These are phyloP conservation scores for Helleia helle DNA, from an alignment of 2,888 invertebrate species.

Conservation along the genomic window DNA sequence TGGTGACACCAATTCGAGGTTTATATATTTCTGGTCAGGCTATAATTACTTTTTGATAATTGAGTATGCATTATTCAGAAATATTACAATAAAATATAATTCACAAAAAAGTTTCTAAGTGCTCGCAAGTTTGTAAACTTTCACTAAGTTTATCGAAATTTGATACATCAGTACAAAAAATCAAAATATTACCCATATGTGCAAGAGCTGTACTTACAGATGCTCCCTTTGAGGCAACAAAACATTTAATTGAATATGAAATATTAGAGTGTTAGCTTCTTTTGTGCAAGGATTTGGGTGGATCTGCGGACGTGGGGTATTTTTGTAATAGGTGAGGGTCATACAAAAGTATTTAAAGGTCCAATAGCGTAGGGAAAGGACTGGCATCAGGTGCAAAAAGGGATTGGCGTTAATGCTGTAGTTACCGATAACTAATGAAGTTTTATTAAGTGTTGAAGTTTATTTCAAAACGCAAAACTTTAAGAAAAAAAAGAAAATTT, in stretches of 20 bases:
- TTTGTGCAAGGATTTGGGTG: constrained; percentile 63
- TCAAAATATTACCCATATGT: constrained; percentile 22
- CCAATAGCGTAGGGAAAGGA: constrained; percentile 32
- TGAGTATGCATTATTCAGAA: too few species aligned
- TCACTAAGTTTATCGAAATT: too few species aligned
- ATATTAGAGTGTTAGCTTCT: constrained; percentile 68
- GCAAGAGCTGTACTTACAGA: constrained; percentile 7
- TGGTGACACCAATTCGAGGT: too few species aligned
- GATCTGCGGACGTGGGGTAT: constrained; percentile 48
- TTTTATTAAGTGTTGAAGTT: too few species aligned
- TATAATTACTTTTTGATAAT: too few species aligned
- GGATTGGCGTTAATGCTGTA: constrained; percentile 7
- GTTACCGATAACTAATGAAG: constrained; percentile 9
- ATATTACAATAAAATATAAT: too few species aligned
- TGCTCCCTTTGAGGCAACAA: too few species aligned
- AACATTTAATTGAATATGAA: constrained; percentile 85
- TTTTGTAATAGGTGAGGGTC: constrained; percentile 50
- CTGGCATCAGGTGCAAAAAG: constrained; percentile 34
- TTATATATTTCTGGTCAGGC: too few species aligned
- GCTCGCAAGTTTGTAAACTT: too few species aligned
- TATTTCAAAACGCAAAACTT: neutral
- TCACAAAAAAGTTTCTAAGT: too few species aligned
- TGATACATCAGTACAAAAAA: too few species aligned
- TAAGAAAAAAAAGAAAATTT: neutral
- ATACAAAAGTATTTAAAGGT: constrained; percentile 57